These are phyloP conservation scores for Leptinotarsa juncta DNA, from an alignment of 2,888 invertebrate species.

Conservation along the genomic window DNA sequence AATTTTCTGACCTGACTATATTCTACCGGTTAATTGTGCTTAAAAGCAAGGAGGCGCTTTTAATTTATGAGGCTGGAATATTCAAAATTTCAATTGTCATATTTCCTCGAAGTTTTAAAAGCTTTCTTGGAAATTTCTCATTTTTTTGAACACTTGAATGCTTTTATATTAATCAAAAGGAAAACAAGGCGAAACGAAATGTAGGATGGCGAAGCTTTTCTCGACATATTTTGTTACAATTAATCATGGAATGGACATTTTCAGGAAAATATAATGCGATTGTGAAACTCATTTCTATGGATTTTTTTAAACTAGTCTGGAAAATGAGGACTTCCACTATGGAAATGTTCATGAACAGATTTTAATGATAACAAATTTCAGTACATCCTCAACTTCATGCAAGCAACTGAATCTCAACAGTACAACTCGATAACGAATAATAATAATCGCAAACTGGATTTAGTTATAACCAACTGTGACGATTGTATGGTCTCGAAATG, in stretches of 20 bases:
- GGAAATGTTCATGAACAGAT: too few species aligned
- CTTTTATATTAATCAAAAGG: conserved; percentile 32
- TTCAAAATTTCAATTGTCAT: conserved; percentile 38
- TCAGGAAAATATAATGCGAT: not conserved
- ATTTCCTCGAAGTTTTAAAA: conserved; percentile 33
- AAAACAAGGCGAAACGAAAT: not conserved
- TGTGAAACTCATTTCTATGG: not conserved
- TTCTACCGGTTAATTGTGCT: conserved; percentile 31
- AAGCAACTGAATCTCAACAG: too few species aligned
- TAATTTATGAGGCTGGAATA: conserved; percentile 30
- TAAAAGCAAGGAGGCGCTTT: conserved; percentile 34
- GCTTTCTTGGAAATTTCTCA: conserved; percentile 32
- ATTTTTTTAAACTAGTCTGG: not conserved
- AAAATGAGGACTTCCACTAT: not conserved
- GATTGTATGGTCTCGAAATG: too few species aligned
- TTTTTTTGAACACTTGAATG: conserved; percentile 30
- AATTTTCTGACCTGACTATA: conserved; percentile 30
- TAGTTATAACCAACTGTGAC: too few species aligned
- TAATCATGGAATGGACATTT: conserved; percentile 2
- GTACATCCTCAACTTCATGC: too few species aligned
- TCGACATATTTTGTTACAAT: not conserved
- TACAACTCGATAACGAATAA: too few species aligned
- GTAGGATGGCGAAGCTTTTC: not conserved
- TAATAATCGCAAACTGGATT: too few species aligned
- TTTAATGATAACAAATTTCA: too few species aligned